Evolutionary conservation across 2,113 vertebrate species (phyloP).

Genomic region (Lynx canadensis): DNA sequence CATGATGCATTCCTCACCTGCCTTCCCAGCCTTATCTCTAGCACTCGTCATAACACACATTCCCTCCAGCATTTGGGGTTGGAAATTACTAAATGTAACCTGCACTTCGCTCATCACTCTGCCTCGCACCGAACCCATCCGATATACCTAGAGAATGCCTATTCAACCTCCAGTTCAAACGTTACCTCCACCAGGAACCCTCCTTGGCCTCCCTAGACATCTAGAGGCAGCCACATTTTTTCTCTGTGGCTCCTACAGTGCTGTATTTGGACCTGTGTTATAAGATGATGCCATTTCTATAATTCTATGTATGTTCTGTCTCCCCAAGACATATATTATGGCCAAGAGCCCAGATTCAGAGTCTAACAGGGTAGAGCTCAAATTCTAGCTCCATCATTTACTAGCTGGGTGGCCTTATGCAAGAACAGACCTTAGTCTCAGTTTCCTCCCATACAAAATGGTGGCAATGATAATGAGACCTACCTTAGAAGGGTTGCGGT

Average conservation of each 20-base stretch:
- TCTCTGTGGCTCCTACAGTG: background rate
- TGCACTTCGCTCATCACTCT: background rate
- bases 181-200: background rate
- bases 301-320: background rate
- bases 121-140: background rate
- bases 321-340: background rate
- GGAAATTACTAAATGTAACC: background rate
- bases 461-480: background rate
- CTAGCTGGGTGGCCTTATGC: background rate
- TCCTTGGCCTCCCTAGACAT: background rate
- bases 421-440: background rate
- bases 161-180: background rate
- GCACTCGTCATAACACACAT: background rate
- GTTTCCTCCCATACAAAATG: background rate
- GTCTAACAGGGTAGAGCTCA: constrained; percentile 29
- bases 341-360: constrained; percentile 16
- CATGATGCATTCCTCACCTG: background rate
- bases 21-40: background rate
- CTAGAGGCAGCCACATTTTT: background rate
- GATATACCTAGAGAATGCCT: background rate
- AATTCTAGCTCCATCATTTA: constrained; percentile 12
- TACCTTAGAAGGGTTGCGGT: background rate
- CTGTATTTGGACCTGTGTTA: background rate
- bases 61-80: background rate
- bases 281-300: background rate